Evolutionary conservation across 1,140 invertebrate species (phyloP).

Genomic region (Pinna nobilis): DNA sequence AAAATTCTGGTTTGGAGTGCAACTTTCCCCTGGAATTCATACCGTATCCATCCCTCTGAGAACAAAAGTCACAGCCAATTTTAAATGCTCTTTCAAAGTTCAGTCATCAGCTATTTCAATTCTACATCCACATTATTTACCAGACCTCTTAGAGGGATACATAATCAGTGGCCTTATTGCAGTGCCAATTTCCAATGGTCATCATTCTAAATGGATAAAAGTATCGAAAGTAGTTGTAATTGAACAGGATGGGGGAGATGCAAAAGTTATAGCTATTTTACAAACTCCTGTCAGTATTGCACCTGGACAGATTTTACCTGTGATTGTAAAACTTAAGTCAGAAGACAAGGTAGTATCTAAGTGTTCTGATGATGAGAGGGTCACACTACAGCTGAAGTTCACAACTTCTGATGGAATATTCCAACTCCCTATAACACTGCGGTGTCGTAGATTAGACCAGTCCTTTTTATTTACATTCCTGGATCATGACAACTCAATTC

Average conservation of each 20-base stretch:
- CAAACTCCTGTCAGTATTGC: constrained; percentile 49
- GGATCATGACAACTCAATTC: constrained; percentile 71
- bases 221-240: constrained; percentile 57
- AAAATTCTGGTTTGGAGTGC: constrained; percentile 56
- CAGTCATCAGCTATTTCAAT: constrained; percentile 50
- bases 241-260: too few species aligned
- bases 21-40: constrained; percentile 58
- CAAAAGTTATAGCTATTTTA: constrained; percentile 3
- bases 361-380: constrained; percentile 35
- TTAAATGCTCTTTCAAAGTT: constrained; percentile 55
- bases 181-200: constrained; percentile 62
- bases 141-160: constrained; percentile 64
- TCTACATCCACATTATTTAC: constrained; percentile 56
- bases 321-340: constrained; percentile 49
- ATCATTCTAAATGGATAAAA: constrained; percentile 60
- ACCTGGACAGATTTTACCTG: constrained; percentile 62
- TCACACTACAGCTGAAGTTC: constrained; percentile 50
- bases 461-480: constrained; percentile 70
- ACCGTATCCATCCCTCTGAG: constrained; percentile 57
- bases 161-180: constrained; percentile 58
- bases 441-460: constrained; percentile 58
- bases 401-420: constrained; percentile 57
- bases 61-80: constrained; percentile 55
- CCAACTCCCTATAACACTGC: constrained; percentile 47
- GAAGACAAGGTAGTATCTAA: constrained; percentile 20